Base-by-base conservation (phyloP, 2,888 invertebrate genomes). In the Volucella inflata region DNA sequence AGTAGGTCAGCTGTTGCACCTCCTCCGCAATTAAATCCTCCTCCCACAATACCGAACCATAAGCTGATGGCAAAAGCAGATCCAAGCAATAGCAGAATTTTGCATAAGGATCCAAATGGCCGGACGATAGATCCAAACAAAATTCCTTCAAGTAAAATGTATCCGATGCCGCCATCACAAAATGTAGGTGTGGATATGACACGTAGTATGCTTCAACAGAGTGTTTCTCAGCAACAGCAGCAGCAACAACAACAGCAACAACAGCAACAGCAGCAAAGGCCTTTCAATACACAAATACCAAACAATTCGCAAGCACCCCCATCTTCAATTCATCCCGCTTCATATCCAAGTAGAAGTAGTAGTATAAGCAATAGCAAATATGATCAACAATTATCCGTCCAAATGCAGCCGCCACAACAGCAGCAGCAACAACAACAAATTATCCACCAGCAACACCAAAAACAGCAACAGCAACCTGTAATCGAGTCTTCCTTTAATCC, bases 351-450 rank as follows among this genome's bases (percentile, higher is more conserved):
- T 82, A 87, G 68, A 74, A 83, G 71, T 70, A 72, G 40, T 80
- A 84, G 67, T 62, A 79, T 76, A 68, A 87, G 77, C 60, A 87
- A 71, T 87, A 89, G 81, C 88, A 90, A 92, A 87, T 89, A 89
- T 83, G 89, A 90, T 87, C 89, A 88, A 75, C 88, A 88, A 87
- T 87, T 88, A 81, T 87, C 88, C 88, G 88, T 89, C 88, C 89
- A 89, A 79, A 87, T 87, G 82, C 89, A 88, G 79, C 89, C 88
- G 65, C 71, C 57, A 46, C 87, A 87, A 40, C 60, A 79, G 38
- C 71, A 78, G 16, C 87, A 88, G 59, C 89, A 89, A 77, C 89
- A 89, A 64, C 82, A 78, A 62, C 88, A 89, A 42, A 90, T 90
- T 17, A 90, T 90, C 4, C 88, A 79, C 55, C 85, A 87, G 55